These are phyloP conservation scores for Pegoplata infirma DNA, from an alignment of 2,888 invertebrate genomes.

Conservation along the genomic window DNA sequence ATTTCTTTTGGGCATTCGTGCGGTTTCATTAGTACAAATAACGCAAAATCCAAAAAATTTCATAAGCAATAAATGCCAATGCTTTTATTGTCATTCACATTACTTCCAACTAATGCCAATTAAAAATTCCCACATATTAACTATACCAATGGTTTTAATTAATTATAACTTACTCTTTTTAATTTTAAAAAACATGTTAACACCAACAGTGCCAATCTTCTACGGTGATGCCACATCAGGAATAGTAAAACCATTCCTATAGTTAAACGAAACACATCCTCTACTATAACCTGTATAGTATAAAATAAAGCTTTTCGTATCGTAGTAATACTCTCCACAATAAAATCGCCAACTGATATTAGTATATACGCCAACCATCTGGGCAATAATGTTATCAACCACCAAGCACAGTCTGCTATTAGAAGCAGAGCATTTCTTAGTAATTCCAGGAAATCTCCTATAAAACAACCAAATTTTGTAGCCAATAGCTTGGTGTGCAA, in stretches of 20 bases:
- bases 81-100: too few species aligned
- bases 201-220: constrained; percentile 19
- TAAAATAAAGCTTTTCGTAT: constrained; percentile 49
- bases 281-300: constrained; percentile 29
- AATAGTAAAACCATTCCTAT: constrained; percentile 59
- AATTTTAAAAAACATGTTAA: constrained; percentile 1
- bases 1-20: too few species aligned
- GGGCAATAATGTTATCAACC: constrained; percentile 63
- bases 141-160: too few species aligned
- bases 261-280: constrained; percentile 65
- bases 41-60: too few species aligned
- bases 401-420: constrained; percentile 65
- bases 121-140: too few species aligned
- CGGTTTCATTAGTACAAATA: too few species aligned
- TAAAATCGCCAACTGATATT: constrained; percentile 57
- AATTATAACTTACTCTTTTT: constrained; percentile 39
- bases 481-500: constrained; percentile 64
- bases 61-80: too few species aligned
- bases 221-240: constrained; percentile 55
- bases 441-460: constrained; percentile 49
- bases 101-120: too few species aligned
- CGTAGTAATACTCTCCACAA: constrained; percentile 56
- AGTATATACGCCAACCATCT: constrained; percentile 42
- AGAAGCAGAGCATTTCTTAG: constrained; percentile 62
- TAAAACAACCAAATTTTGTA: constrained; percentile 53